Conservation (phyloP, 2,888 invertebrate genomes). For the Lasius fuliginosus region DNA sequence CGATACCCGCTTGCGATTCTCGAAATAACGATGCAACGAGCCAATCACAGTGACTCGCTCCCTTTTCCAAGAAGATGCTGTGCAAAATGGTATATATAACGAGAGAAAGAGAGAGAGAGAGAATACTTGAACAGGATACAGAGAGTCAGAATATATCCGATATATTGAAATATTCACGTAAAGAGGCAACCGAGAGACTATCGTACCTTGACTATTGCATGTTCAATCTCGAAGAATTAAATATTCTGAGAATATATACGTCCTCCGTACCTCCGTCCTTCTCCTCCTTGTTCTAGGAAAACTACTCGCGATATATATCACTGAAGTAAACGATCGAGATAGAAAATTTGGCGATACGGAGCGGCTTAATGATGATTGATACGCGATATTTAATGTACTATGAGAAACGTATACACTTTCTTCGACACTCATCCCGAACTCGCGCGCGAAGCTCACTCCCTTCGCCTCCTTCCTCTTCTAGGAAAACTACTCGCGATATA, state of each 20-base stretch:
- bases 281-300: neutral
- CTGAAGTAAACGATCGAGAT: neutral
- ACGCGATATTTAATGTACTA: neutral
- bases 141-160: neutral
- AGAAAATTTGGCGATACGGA: too few species aligned
- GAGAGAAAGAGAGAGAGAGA: neutral
- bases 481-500: neutral
- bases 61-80: neutral
- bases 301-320: too few species aligned
- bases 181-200: neutral
- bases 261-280: neutral
- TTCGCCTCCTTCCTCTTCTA: too few species aligned
- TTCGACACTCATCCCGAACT: neutral
- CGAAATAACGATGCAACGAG: neutral
- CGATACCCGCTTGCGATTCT: neutral
- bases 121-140: too few species aligned
- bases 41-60: neutral
- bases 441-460: neutral
- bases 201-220: neutral
- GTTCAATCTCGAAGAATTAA: neutral
- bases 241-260: neutral
- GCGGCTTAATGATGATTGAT: neutral
- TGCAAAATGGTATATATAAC: too few species aligned
- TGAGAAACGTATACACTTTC: neutral
- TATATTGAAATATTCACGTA: neutral